A percentile compares a stretch with the other conserved stretches of the same genome.
These are phyloP conservation scores for Andrena bicolor DNA, from an alignment of 2,888 invertebrate species.

Conservation along the genomic window DNA sequence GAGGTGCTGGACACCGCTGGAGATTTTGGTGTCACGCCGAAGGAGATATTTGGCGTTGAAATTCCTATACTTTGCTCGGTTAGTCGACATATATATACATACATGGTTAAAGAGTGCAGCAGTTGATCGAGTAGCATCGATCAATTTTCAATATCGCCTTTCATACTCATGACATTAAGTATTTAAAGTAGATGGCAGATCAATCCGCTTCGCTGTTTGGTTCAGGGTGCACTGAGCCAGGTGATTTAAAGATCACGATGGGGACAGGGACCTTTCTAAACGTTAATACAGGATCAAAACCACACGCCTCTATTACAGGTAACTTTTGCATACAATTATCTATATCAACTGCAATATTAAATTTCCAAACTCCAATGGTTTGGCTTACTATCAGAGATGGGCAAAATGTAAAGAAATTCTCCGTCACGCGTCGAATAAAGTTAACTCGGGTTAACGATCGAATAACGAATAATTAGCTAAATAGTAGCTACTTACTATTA, in stretches of 20 bases:
- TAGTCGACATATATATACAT: conserved; percentile 80
- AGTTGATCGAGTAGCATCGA: too few relatives aligned
- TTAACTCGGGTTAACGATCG: too few relatives aligned
- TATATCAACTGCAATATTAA: too few relatives aligned
- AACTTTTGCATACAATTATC: conserved; percentile 6
- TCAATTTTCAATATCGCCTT: neutral
- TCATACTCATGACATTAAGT: neutral
- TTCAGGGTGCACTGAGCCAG: conserved; percentile 91
- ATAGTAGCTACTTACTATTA: neutral
- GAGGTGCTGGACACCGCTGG: conserved; percentile 92
- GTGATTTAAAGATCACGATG: conserved; percentile 94
- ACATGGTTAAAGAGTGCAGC: neutral
- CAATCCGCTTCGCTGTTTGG: conserved; percentile 97
- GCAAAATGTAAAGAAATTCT: too few relatives aligned
- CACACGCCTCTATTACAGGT: conserved; percentile 93
- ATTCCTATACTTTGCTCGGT: conserved; percentile 93
- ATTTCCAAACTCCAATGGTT: too few relatives aligned
- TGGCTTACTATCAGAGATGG: too few relatives aligned
- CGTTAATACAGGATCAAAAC: conserved; percentile 91
- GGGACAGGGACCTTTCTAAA: conserved; percentile 97
- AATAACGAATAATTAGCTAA: too few relatives aligned
- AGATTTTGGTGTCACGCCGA: conserved; percentile 89
- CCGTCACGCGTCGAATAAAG: too few relatives aligned
- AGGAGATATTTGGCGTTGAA: conserved; percentile 90
- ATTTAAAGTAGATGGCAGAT: conserved; percentile 90